These are phyloP conservation scores for Cosmia trapezina DNA, from an alignment of 2,888 invertebrate species.

Conservation along the genomic window DNA sequence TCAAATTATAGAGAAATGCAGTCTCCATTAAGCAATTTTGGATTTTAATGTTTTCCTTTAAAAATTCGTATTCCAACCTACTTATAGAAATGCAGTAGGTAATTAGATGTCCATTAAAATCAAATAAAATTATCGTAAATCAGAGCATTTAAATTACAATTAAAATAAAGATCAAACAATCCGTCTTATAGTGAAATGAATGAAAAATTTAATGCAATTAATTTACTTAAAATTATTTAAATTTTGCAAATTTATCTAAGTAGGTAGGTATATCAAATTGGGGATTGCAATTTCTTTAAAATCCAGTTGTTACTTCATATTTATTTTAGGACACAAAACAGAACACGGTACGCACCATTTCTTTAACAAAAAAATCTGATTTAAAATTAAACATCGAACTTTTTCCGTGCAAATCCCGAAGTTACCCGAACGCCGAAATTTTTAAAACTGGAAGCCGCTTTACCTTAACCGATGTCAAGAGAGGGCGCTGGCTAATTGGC, in stretches of 20 bases:
- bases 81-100: background rate
- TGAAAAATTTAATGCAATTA: background rate
- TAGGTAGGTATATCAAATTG: background rate
- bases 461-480: constrained; percentile 70
- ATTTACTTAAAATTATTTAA: constrained; percentile 48
- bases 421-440: constrained; percentile 42
- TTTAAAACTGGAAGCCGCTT: constrained; percentile 56
- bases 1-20: background rate
- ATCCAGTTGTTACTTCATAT: background rate
- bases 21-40: background rate
- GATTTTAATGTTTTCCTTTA: background rate
- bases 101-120: background rate
- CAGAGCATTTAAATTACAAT: constrained; percentile 1
- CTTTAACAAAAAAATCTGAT: background rate
- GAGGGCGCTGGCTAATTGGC: constrained; percentile 76
- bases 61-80: background rate
- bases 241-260: background rate
- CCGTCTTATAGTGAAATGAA: background rate
- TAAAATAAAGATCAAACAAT: constrained; percentile 12
- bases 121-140: constrained; percentile 26
- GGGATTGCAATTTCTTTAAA: background rate
- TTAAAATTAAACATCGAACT: background rate
- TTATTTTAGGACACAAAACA: background rate
- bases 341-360: constrained; percentile 16
- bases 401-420: constrained; percentile 8